These are phyloP conservation scores for Lycaon pictus DNA, from an alignment of 2,113 vertebrate species.

Conservation along the genomic window DNA sequence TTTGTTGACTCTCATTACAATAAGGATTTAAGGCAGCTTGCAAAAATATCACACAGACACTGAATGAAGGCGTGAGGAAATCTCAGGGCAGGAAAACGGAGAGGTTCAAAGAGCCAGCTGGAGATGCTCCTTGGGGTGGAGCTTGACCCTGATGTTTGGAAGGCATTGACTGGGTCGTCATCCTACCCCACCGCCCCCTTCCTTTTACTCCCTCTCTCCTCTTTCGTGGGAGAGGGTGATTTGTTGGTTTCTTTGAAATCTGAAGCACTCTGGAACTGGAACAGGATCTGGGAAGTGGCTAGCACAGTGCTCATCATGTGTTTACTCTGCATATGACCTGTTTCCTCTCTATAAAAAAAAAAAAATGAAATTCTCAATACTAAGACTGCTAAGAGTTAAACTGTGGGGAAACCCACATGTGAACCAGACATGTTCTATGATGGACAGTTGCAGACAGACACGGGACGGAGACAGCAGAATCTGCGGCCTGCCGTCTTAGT, in stretches of 20 bases:
- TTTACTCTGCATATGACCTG: rapidly evolving
- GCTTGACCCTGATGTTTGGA: not conserved
- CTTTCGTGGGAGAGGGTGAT: not conserved
- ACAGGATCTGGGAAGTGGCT: not conserved
- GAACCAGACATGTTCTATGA: not conserved
- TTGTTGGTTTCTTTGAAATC: not conserved
- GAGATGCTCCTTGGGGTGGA: not conserved
- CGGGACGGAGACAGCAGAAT: not conserved
- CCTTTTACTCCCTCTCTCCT: not conserved
- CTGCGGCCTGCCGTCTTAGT: rapidly evolving
- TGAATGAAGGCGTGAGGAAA: not conserved
- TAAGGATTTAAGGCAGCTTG: not conserved
- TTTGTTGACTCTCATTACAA: not conserved
- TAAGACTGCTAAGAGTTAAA: not conserved
- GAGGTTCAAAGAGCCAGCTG: no score
- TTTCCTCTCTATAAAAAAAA: not conserved
- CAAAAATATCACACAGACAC: not conserved
- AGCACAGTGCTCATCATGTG: not conserved
- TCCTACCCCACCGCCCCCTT: not conserved
- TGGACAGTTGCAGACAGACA: rapidly evolving
- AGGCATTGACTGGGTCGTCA: not conserved
- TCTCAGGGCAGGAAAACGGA: not conserved
- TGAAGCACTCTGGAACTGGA: not conserved
- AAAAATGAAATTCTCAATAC: not conserved
- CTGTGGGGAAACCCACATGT: not conserved